These are phyloP conservation scores for Chloroclystis v-ata DNA, from an alignment of 2,888 invertebrate genomes.

Conservation along the genomic window DNA sequence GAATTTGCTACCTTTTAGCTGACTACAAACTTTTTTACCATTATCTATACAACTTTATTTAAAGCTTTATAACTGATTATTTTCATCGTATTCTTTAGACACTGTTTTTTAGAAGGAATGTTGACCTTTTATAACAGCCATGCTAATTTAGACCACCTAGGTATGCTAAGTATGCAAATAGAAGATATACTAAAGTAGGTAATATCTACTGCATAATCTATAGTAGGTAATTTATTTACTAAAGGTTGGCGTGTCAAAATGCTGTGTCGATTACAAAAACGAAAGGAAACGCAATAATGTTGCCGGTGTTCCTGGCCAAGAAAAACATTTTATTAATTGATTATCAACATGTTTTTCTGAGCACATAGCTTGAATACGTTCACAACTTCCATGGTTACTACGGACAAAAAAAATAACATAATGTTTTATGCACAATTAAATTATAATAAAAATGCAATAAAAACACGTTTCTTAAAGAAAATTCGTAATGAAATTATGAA, in stretches of 20 bases:
- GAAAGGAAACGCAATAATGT: too few species aligned
- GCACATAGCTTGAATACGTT: too few species aligned
- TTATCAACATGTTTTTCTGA: too few species aligned
- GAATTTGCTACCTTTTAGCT: conserved; percentile 67
- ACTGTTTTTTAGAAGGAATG: conserved; percentile 51
- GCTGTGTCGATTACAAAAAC: too few species aligned
- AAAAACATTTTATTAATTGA: too few species aligned
- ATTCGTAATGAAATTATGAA: not conserved
- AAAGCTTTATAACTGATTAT: not conserved
- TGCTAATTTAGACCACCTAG: not conserved
- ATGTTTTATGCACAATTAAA: too few species aligned
- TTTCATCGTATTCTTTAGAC: conserved; percentile 28
- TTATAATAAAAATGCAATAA: not conserved
- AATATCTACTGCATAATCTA: too few species aligned
- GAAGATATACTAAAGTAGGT: too few species aligned
- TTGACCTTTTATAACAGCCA: conserved; percentile 65
- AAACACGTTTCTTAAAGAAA: not conserved
- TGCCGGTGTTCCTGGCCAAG: too few species aligned
- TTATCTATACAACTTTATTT: not conserved
- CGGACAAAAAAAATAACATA: too few species aligned
- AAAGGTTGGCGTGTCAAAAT: not conserved
- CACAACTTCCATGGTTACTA: too few species aligned
- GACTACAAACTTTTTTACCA: conserved; percentile 32
- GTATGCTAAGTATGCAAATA: not conserved
- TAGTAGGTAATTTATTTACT: not conserved